A percentile compares a stretch with the other conserved stretches of the same genome.
Conservation (phyloP, 2,888 invertebrate species). For the Keiferia lycopersicella region DNA sequence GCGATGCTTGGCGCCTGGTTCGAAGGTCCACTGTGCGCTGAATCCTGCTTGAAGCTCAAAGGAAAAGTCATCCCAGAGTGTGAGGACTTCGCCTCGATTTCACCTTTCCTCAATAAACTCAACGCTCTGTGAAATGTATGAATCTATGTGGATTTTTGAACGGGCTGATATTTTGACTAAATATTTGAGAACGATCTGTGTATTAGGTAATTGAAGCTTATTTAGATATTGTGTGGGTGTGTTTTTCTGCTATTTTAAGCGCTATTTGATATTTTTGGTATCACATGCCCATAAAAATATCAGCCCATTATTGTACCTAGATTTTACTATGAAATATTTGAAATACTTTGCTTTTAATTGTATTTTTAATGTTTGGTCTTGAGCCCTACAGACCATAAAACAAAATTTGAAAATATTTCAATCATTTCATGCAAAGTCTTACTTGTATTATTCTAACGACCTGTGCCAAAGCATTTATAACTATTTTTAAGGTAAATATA, state of each 20-base stretch:
- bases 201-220: background rate
- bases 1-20: constrained; percentile 94
- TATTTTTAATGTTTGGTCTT: background rate
- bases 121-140: constrained; percentile 31
- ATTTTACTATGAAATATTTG: background rate
- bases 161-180: background rate
- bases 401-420: background rate
- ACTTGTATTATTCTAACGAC: constrained; percentile 8
- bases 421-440: background rate
- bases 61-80: constrained; percentile 93
- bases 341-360: background rate
- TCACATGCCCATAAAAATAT: too few species aligned
- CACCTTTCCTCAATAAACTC: constrained; percentile 85
- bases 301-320: background rate
- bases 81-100: constrained; percentile 90
- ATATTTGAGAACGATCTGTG: background rate
- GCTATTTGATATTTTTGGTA: too few species aligned
- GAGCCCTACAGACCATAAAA: background rate
- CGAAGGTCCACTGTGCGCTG: constrained; percentile 92
- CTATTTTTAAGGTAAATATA: constrained; percentile 28
- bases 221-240: background rate
- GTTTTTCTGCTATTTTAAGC: too few species aligned
- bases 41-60: constrained; percentile 90
- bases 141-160: background rate
- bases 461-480: constrained; percentile 59